phyloP scores from a whole-genome alignment of 2,797 vertebrate genomes.

The Sebastes jordani region DNA sequence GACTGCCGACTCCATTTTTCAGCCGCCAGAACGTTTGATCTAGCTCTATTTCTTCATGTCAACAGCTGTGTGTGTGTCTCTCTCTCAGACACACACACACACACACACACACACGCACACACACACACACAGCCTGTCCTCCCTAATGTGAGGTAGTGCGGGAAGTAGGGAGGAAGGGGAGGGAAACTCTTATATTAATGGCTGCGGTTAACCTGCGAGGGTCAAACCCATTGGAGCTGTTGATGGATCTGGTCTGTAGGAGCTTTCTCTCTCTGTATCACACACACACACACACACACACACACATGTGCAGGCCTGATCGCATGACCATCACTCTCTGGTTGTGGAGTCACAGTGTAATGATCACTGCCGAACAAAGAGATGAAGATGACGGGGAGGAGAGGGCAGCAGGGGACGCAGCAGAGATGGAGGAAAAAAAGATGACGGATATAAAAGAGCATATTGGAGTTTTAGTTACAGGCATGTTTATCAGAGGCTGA shows the following conservation, averaged over 20 bases:
- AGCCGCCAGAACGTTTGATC: constrained; percentile 57
- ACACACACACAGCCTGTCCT: constrained; percentile 42
- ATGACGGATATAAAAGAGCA: constrained; percentile 5
- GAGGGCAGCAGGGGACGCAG: neutral
- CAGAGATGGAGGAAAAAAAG: constrained; percentile 43
- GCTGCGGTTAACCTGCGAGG: constrained; percentile 92
- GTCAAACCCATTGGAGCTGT: constrained; percentile 96
- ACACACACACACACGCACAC: neutral
- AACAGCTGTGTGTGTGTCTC: constrained; percentile 9
- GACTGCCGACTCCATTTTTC: constrained; percentile 56
- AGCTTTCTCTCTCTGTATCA: constrained; percentile 52
- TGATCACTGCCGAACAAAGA: constrained; percentile 36
- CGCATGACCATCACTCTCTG: constrained; percentile 87
- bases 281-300: neutral
- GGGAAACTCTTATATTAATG: constrained; percentile 91
- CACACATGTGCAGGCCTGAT: constrained; percentile 82
- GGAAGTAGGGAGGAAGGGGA: constrained; percentile 71
- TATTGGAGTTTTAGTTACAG: constrained; percentile 4
- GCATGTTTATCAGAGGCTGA: constrained; percentile 4
- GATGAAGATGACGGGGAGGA: constrained; percentile 67
- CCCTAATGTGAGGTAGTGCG: constrained; percentile 55
- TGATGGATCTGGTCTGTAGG: constrained; percentile 95
- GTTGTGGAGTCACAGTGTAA: constrained; percentile 56
- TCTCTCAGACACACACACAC: neutral
- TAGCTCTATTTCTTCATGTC: constrained; percentile 69